Base-by-base conservation (phyloP, 2,113 vertebrate genomes). In the Zosterops hypoxanthus region DNA sequence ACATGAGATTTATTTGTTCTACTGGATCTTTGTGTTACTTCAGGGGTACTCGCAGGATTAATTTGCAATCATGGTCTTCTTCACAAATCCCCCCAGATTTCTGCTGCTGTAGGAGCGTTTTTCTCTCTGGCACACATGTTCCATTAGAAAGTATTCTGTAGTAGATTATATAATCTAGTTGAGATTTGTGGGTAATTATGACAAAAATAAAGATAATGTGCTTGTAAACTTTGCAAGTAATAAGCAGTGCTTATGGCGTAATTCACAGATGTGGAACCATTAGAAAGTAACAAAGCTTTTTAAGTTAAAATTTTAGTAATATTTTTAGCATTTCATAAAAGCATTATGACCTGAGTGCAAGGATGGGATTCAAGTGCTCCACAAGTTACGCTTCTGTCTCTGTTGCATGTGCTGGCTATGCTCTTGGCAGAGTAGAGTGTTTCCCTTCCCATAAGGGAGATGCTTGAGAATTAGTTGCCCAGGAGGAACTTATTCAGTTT, bases 381-480 rank as follows among this genome's bases (percentile, higher is more conserved):
- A 20, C 14, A 66, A 31, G 56, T 44, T 29, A 13, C 2, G 0
- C 14, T 39, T 22, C 33, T 41, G 17, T 28, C 34, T 75, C 52
- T 53, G 44, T 29, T 69, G 34, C 26, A 33, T 3, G 0, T 8
- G 3, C 12, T 31, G 36, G 15, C 4, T 52, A 12, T n/a, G 23
- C 6, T 49, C 11, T 78, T n/a, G 31, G 69, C 34, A 5, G 19
- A 78, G 23, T 8, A 4, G 3, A 21, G 10, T 0, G 0, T 3
- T 60, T 60, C 6, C 6, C 24, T 61, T 14, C 15, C 24, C 6
- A 0, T 2, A 14, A 31, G 13, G 6, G 21, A 53, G 39, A n/a
- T 29, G 17, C 4, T n/a, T 53, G 36, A 61, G 36, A 21, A 44
- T n/a, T 42, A 41, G 17, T 41, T 21, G 9, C 8, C 20, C 18